These are phyloP conservation scores for Tromatobia lineatoria DNA, from an alignment of 2,888 invertebrate genomes.

Conservation along the genomic window DNA sequence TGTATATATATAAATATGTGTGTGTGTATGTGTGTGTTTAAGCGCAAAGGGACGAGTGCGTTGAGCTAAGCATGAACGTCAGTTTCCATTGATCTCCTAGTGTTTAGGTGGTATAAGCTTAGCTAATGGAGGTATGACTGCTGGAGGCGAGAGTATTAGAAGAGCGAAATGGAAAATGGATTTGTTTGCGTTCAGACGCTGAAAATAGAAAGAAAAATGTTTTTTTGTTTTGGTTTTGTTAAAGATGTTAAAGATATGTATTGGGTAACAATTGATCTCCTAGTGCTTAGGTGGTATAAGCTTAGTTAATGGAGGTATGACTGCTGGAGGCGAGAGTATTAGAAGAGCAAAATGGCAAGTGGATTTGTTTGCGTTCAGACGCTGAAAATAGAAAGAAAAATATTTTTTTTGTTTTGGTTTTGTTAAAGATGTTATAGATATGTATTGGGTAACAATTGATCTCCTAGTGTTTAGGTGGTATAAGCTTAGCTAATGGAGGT, in stretches of 20 bases:
- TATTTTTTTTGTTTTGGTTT: no score
- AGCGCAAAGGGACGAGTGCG: constrained; percentile 19
- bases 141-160: not conserved
- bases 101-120: constrained; percentile 9
- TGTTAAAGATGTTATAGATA: no score
- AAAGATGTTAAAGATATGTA: no score
- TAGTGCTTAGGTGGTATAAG: no score
- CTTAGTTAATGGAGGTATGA: not conserved
- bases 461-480: no score
- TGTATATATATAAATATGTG: not conserved
- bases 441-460: not conserved
- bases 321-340: not conserved
- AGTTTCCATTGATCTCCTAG: constrained; percentile 26
- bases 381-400: no score
- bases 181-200: not conserved
- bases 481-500: not conserved
- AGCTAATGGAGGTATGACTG: not conserved
- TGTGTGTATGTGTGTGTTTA: not conserved
- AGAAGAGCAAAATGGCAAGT: not conserved
- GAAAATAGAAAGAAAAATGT: not conserved
- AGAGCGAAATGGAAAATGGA: not conserved
- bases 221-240: no score
- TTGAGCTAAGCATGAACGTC: constrained; percentile 9
- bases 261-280: not conserved
- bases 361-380: no score